Evolutionary conservation across 2,113 vertebrate species (phyloP).

Genomic region (Pseudopodoces humilis): DNA sequence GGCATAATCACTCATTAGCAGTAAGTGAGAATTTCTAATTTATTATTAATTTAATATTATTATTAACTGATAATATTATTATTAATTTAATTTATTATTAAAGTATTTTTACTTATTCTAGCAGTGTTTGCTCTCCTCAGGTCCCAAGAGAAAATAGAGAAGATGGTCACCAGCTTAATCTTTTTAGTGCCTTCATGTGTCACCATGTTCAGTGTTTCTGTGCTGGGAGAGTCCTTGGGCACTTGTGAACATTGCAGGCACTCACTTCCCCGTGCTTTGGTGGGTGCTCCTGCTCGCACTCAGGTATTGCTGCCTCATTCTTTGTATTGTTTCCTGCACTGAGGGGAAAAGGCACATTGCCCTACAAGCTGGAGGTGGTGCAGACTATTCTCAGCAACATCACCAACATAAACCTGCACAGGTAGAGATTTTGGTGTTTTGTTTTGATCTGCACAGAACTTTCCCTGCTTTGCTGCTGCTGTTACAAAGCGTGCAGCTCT

Average conservation of each 20-base stretch:
- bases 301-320: constrained; percentile 8
- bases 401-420: neutral
- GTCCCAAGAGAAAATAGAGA: neutral
- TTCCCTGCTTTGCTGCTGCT: neutral
- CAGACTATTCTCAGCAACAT: neutral
- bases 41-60: neutral
- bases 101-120: neutral
- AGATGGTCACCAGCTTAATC: neutral
- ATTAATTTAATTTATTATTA: neutral
- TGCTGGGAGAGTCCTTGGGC: neutral
- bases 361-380: neutral
- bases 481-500: neutral
- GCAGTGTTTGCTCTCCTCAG: neutral
- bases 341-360: neutral
- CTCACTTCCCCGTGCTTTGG: neutral
- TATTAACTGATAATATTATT: neutral
- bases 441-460: neutral
- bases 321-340: constrained; percentile 23
- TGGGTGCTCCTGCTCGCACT: constrained; percentile 13
- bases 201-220: neutral
- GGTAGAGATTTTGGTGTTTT: neutral
- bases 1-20: neutral
- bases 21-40: no score
- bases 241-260: neutral
- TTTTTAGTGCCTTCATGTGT: neutral